Evolutionary conservation across 2,888 invertebrate species (phyloP).

Genomic region (Drosophila fungiperda): DNA sequence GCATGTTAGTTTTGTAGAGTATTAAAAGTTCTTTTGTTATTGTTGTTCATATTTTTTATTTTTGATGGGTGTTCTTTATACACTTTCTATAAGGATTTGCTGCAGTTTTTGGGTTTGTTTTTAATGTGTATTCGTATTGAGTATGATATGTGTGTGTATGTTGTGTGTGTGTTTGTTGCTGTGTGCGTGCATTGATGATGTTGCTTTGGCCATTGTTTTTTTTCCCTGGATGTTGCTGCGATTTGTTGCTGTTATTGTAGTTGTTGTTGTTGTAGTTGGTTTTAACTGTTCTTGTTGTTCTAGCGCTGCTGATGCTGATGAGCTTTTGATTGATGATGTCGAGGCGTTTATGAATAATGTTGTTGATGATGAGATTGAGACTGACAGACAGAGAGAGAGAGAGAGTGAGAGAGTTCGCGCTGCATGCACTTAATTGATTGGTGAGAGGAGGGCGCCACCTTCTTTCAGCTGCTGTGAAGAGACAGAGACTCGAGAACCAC

Average conservation of each 20-base stretch:
- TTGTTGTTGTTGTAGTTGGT: constrained; percentile 31
- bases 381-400: constrained; percentile 21
- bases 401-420: constrained; percentile 22
- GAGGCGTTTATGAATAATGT: constrained; percentile 37
- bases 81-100: constrained; percentile 69
- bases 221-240: constrained; percentile 51
- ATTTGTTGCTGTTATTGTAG: constrained; percentile 36
- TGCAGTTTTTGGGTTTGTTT: constrained; percentile 56
- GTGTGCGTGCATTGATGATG: constrained; percentile 49
- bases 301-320: constrained; percentile 45
- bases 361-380: constrained; percentile 30
- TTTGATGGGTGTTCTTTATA: constrained; percentile 63
- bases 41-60: constrained; percentile 64
- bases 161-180: constrained; percentile 38
- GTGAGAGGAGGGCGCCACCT: constrained; percentile 55
- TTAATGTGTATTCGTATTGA: constrained; percentile 43
- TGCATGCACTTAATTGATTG: constrained; percentile 48
- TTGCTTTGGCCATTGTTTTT: constrained; percentile 41
- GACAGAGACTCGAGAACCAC: constrained; percentile 48
- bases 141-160: constrained; percentile 34
- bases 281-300: constrained; percentile 40
- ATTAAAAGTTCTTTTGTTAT: constrained; percentile 55
- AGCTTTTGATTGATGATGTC: constrained; percentile 43
- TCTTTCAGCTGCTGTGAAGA: constrained; percentile 56
- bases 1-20: constrained; percentile 67